phyloP scores from a whole-genome alignment of 1,140 invertebrate species.

The Campoletis sonorensis region DNA sequence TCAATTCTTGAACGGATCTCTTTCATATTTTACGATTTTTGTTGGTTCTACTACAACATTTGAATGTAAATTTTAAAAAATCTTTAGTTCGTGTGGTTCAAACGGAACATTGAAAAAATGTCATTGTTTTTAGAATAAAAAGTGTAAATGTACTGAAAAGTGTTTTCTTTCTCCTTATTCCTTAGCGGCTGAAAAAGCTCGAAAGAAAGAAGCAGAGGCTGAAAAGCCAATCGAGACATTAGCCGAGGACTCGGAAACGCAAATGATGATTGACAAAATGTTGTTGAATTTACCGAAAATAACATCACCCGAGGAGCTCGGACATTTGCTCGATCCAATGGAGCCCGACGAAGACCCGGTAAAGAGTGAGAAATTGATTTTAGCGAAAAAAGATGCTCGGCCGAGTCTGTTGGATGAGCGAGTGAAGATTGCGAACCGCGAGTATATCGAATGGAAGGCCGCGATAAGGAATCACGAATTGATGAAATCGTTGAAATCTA shows the following conservation, averaged over 20 bases:
- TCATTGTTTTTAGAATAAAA: too few species aligned
- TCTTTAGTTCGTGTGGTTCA: too few species aligned
- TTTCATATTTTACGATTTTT: too few species aligned
- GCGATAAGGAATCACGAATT: neutral
- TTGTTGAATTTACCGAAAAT: conserved; percentile 48
- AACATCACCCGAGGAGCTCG: conserved; percentile 41
- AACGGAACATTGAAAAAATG: too few species aligned
- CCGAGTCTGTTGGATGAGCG: conserved; percentile 36
- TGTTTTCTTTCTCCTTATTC: conserved; percentile 25
- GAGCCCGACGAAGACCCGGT: conserved; percentile 15
- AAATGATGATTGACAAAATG: conserved; percentile 47
- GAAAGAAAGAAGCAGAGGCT: neutral
- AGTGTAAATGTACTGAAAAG: too few species aligned
- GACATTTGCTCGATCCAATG: conserved; percentile 40
- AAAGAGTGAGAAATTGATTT: conserved; percentile 16
- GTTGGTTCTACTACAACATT: too few species aligned
- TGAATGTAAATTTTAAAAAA: too few species aligned
- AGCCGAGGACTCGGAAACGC: conserved; percentile 35
- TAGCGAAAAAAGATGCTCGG: conserved; percentile 42
- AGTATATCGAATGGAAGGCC: conserved; percentile 18
- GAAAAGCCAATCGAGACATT: neutral
- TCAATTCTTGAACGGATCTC: too few species aligned
- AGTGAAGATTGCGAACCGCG: conserved; percentile 36
- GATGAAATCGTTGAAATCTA: neutral
- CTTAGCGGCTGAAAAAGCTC: neutral